phyloP scores from a whole-genome alignment of 23 tunicate genomes.

The Diplosoma virens region DNA sequence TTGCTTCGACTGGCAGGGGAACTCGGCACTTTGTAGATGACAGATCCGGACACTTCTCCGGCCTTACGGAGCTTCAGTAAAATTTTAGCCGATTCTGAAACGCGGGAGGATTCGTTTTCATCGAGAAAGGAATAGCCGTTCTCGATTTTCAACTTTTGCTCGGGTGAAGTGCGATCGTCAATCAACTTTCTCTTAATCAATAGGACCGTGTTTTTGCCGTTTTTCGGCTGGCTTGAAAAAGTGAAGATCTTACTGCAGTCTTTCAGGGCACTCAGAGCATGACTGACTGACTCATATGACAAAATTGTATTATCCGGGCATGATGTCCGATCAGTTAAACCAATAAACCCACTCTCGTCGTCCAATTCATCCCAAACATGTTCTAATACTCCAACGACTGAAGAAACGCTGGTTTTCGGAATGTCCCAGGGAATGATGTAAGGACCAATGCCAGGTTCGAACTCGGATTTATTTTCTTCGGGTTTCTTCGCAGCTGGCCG shows the following conservation, averaged over 20 bases:
- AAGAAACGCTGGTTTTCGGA: conserved; percentile 14
- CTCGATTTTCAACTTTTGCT: too few species aligned
- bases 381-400: conserved; percentile 20
- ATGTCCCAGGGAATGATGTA: conserved; percentile 18
- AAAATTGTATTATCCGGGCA: background rate
- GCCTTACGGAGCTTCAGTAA: conserved; percentile 17
- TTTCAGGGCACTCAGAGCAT: conserved; percentile 25
- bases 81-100: background rate
- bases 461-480: background rate
- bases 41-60: conserved; percentile 21
- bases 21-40: conserved; percentile 4
- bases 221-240: conserved; percentile 38
- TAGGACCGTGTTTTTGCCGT: conserved; percentile 42
- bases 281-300: background rate
- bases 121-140: background rate
- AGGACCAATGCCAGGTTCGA: background rate
- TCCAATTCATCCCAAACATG: conserved; percentile 13
- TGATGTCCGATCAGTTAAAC: background rate
- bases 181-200: conserved; percentile 9
- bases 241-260: conserved; percentile 30
- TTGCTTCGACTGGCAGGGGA: too few species aligned
- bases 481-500: background rate
- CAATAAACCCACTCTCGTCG: background rate
- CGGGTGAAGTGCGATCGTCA: background rate
- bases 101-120: background rate